Conservation (phyloP, 2,888 invertebrate genomes). For the Rhamnusium bicolor region DNA sequence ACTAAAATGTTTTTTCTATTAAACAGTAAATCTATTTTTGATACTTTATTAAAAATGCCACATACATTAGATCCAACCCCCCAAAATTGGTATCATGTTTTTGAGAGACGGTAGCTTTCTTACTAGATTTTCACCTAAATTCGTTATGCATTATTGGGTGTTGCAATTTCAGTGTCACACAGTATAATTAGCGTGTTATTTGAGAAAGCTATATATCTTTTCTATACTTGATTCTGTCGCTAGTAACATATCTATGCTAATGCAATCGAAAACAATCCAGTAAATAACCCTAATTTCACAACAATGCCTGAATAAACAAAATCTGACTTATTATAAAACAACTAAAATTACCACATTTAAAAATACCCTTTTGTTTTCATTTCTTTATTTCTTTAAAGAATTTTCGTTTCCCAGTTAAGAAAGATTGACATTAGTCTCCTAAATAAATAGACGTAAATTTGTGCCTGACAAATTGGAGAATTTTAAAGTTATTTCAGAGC, state of each 20-base stretch:
- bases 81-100: too few species aligned
- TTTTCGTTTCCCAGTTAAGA: conserved; percentile 50
- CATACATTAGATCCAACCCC: too few species aligned
- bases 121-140: too few species aligned
- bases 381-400: conserved; percentile 44
- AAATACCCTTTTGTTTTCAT: conserved; percentile 52
- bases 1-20: too few species aligned
- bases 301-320: conserved; percentile 44
- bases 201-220: background rate
- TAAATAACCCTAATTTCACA: conserved; percentile 27
- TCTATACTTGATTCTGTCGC: background rate
- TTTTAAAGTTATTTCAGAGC: conserved; percentile 53
- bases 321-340: conserved; percentile 36
- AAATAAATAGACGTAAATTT: conserved; percentile 57
- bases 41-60: too few species aligned
- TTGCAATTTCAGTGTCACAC: too few species aligned
- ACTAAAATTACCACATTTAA: conserved; percentile 47
- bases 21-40: too few species aligned
- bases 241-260: background rate
- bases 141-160: too few species aligned
- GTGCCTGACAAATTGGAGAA: conserved; percentile 58
- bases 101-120: too few species aligned
- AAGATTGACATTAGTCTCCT: conserved; percentile 58
- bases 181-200: background rate
- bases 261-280: background rate